Base-by-base conservation (phyloP, 1,140 invertebrate genomes). In the Pectinophora gossypiella region DNA sequence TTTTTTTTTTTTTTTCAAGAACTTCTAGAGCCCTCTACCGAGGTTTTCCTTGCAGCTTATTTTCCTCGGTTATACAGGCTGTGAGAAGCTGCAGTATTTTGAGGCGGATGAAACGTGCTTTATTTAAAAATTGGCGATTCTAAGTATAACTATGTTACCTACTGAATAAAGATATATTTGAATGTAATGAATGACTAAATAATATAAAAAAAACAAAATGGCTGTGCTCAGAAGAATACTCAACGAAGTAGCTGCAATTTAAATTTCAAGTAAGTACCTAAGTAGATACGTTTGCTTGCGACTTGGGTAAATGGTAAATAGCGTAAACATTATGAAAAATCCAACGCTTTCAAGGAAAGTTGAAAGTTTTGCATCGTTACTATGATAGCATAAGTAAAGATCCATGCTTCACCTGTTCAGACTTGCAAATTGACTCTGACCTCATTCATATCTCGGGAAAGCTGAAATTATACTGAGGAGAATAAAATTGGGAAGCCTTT, bases 201-300 rank as follows among this genome's bases (percentile, higher is more conserved):
- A n/a, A n/a, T n/a, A n/a, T n/a, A n/a, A n/a, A n/a, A n/a, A n/a
- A n/a, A n/a, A n/a, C n/a, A n/a, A n/a, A n/a, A n/a, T n/a, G n/a
- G n/a, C n/a, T n/a, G n/a, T n/a, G 48, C 51, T 57, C 50, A 51
- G 56, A 49, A 56, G 56, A 63, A 63, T 63, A 63, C 59, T 58
- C 56, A 63, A 63, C 59, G 56, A 56, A 59, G 47, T 50, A 45
- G 50, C 55, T 45, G 44, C 47, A 51, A 59, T 59, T 59, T 63
- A 59, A 63, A 59, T 56, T 64, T 59, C 61, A 51, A 56, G 56
- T 56, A n/a, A n/a, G n/a, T n/a, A n/a, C n/a, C n/a, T n/a, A n/a
- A n/a, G n/a, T n/a, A n/a, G n/a, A n/a, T n/a, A 48, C 42, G 45
- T 61, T 16, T 40, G n/a, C 13, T 38, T 38, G 13, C 35, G 16